These are phyloP conservation scores for Caenorhabditis remanei DNA, from an alignment of 1,140 invertebrate genomes.

Conservation along the genomic window DNA sequence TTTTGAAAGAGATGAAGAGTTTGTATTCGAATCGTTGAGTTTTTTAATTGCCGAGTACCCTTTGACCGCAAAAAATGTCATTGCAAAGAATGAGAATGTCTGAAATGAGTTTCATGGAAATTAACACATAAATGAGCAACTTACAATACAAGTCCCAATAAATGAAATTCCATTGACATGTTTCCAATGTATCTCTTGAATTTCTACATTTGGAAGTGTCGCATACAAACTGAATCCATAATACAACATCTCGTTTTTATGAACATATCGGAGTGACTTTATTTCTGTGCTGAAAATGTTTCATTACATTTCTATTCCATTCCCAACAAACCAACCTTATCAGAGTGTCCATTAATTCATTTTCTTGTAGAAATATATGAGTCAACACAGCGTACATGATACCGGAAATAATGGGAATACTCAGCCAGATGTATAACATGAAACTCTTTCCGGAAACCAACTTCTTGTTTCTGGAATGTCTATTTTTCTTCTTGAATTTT, in stretches of 20 bases:
- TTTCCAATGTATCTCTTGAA: neutral
- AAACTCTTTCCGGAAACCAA: neutral
- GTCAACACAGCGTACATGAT: neutral
- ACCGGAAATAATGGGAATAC: neutral
- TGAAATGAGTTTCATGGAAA: neutral
- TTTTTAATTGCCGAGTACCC: neutral
- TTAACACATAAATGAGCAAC: neutral
- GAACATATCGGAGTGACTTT: neutral
- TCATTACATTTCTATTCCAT: no score
- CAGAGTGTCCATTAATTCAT: neutral
- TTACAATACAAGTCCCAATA: neutral
- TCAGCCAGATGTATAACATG: neutral
- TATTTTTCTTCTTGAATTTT: neutral
- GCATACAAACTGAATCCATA: constrained; percentile 1
- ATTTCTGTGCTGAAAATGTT: neutral
- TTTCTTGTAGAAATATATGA: neutral
- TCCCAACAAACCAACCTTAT: neutral
- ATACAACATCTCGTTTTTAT: neutral
- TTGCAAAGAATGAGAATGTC: neutral
- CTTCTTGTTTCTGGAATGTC: neutral
- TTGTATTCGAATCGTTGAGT: neutral
- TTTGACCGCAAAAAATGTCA: constrained; percentile 4
- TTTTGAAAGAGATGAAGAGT: neutral
- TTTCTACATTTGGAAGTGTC: neutral
- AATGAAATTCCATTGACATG: constrained; percentile 3